Base-by-base conservation (phyloP, 2,797 vertebrate genomes). In the Acanthurus leucopareius region DNA sequence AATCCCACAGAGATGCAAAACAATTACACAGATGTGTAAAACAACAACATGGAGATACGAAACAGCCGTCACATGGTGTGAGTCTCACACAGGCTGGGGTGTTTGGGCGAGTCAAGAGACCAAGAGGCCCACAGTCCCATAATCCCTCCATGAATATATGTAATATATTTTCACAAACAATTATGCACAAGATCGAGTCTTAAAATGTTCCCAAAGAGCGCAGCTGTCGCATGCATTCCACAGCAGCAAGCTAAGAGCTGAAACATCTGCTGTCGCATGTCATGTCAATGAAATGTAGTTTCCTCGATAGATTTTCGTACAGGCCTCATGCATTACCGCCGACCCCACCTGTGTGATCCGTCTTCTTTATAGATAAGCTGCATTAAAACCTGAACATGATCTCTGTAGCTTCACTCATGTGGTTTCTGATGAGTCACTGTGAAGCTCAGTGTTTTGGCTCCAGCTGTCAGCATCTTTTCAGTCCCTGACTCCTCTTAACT, bases 171-270 rank as follows among this genome's bases (percentile, higher is more conserved):
- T 25, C 25, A 51, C 3, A 6, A 19, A 28, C 0, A 44, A 60
- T 16, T 32, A 1, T 13, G 4, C 5, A 53, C 17, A 49, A 19
- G 47, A 48, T 3, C 10, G 38, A 40, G 4, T 40, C 6, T 40
- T 40, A 7, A 7, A 40, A 40, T 7, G 38, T 40, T 40, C 6
- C 38, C 38, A 8, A 22, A n/a, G 51, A 28, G 20, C 53, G 14
- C 22, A 25, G 53, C 10, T 60, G n/a, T 72, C 57, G 52, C 77
- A 42, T 38, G 28, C 28, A 70, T 25, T 32, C 19, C 19, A 22
- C 48, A 61, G 47, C 16, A 22, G 69, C 20, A 19, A 28, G 28
- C 17, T 15, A 4, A 40, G 16, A 49, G 25, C 25, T 25, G 15
- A 28, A 19, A 49, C 48, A 35, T 48, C 25, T 15, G 1, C 42